Evolutionary conservation across 2,797 vertebrate genomes (phyloP), one percentile per base, ranked within the genome.

Genomic region (Tokudaia muenninki): DNA sequence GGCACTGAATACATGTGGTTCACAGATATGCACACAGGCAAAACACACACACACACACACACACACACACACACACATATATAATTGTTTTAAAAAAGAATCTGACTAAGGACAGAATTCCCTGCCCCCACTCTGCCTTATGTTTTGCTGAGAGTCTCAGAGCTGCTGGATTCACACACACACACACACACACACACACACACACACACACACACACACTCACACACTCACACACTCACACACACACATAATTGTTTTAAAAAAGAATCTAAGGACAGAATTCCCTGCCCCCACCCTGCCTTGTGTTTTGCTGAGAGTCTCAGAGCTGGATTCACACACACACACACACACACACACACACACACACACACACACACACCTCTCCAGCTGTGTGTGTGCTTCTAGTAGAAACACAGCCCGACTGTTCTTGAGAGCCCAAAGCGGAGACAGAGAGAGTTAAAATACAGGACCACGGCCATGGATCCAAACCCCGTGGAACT

Each of bases 301-400:
- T 83, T 84, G 13, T 65, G 52, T 88, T 93, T 70, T 37, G 9
- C 63, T 47, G 44, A 90, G 72, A 90, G 65, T 31, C 77, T 94
- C 67, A 52, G 13, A 65, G n/a, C n/a, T n/a, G 63, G n/a, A n/a
- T n/a, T n/a, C n/a, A n/a, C n/a, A n/a, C n/a, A n/a, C n/a, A 50
- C 29, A n/a, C 70, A 72, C 70, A 72, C 67, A 31, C 84, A 50
- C 19, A 44, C 19, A 50, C 24, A 16, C 67, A 70, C 34, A 37
- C 70, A 31, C 80, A 41, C 22, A 50, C 29, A 37, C 70, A 41
- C 70, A 74, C 70, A 31, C 84, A 44, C 19, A 55, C 94, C 21
- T 79, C 61, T 44, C n/a, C 26, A 50, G 41, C 59, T 72, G 47
- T 55, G 19, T 55, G 19, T 81, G 74, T 74, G 34, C 91, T 52